Evolutionary conservation across 1,140 invertebrate genomes (phyloP), one percentile per base, ranked within the genome.

Genomic region (Parapsyche elsis): DNA sequence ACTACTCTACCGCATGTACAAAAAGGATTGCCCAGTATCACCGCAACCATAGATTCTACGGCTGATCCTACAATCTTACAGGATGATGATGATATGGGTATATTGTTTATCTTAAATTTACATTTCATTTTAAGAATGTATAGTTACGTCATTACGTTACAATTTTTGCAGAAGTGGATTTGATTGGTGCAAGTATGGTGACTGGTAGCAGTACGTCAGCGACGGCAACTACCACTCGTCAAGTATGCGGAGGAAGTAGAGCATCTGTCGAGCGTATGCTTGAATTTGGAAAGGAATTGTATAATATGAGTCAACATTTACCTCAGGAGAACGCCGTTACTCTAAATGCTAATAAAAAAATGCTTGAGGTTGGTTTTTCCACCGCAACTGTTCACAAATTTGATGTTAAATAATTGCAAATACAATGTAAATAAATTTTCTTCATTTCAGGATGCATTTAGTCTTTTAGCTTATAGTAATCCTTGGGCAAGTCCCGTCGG

Each of bases 401-500:
- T n/a, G n/a, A n/a, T n/a, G n/a, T n/a, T n/a, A n/a, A n/a, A n/a
- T n/a, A n/a, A n/a, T n/a, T n/a, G n/a, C n/a, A n/a, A n/a, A n/a
- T n/a, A n/a, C n/a, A 9, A 49, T 49, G 46, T 9, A 9, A 49
- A 49, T 49, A 49, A n/a, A n/a, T 16, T 57, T n/a, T 4, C 14
- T 81, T n/a, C n/a, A 84, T 88, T 91, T 61, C 90, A 98, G 93
- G 95, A 99, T 90, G 98, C 97, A 84, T 99, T 99, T 90, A 99
- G 97, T 91, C 92, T 99, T 85, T 90, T 99, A 85, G 98, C 98
- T 12, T 99, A 99, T 90, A 95, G 96, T 84, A 98, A 99, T 91
- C 98, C 98, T 9, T 99, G 97, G 96, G 94, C 93, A 85, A 98
- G 97, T 88, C 97, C 97, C 23, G 94, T 99, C 67, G 97, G 97